A percentile compares a stretch with the other conserved stretches of the same genome.
These are phyloP conservation scores for Tylochromis polylepis DNA, from an alignment of 2,113 vertebrate species.

Conservation along the genomic window DNA sequence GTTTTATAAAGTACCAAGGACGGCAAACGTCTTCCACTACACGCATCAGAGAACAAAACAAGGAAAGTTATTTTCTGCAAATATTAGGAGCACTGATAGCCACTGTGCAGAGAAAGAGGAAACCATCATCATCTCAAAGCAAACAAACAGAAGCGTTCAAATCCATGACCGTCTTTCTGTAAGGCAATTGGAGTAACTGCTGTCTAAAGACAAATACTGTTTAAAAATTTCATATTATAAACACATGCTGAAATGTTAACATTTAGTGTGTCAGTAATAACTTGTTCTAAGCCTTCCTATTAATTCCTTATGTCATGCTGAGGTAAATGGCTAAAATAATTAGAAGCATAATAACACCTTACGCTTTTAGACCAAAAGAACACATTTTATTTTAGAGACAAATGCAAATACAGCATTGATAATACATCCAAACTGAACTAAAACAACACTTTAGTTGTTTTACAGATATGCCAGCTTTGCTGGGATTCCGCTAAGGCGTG, in stretches of 20 bases:
- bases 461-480: not conserved
- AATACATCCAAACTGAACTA: not conserved
- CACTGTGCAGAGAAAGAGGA: not conserved
- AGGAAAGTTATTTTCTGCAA: not conserved
- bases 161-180: not conserved
- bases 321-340: not conserved
- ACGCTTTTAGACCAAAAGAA: not conserved
- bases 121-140: not conserved
- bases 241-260: not conserved
- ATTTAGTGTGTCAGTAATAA: not conserved
- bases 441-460: not conserved
- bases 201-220: not conserved
- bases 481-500: not conserved
- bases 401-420: accelerated
- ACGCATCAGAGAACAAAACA: not conserved
- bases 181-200: not conserved
- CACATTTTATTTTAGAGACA: not conserved
- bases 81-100: not conserved
- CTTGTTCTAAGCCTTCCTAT: not conserved
- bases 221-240: not conserved
- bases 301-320: not conserved
- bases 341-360: not conserved
- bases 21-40: not conserved
- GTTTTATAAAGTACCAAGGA: not conserved
- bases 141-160: not conserved